Conservation (phyloP, 2,113 vertebrate genomes). For the Laticauda laticaudata region DNA sequence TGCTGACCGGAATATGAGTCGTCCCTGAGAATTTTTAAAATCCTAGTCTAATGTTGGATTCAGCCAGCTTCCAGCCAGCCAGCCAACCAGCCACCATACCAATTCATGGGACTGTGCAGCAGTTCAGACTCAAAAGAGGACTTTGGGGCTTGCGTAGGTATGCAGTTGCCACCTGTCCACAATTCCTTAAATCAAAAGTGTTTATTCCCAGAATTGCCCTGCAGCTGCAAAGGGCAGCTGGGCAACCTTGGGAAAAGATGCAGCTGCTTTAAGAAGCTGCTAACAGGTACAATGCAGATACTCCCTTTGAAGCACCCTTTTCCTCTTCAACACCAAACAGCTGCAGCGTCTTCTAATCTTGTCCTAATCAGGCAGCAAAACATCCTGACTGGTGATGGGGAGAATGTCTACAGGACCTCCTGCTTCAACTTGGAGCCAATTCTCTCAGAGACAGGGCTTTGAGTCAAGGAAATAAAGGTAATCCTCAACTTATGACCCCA, state of each 20-base stretch:
- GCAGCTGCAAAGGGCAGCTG: not conserved
- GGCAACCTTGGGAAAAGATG: not conserved
- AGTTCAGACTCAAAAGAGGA: not conserved
- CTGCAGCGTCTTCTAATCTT: not conserved
- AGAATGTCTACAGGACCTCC: not conserved
- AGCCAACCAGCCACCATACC: not conserved
- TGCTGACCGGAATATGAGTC: no score
- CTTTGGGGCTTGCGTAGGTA: not conserved
- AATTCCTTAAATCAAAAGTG: not conserved
- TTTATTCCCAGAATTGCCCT: not conserved
- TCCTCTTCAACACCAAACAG: not conserved
- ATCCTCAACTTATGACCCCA: not conserved
- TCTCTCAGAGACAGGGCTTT: not conserved
- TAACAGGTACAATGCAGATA: not conserved
- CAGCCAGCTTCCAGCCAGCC: not conserved
- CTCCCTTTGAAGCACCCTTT: not conserved
- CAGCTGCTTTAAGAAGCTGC: not conserved
- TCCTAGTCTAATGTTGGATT: not conserved
- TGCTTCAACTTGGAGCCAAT: not conserved
- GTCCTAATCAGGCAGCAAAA: not conserved
- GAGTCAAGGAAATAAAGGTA: not conserved
- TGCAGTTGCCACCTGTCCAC: not conserved
- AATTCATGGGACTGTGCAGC: not conserved
- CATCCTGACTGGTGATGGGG: not conserved
- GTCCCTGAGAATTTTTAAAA: no score